phyloP scores from a whole-genome alignment of 2,888 invertebrate genomes.

The Drosophila kanekoi region DNA sequence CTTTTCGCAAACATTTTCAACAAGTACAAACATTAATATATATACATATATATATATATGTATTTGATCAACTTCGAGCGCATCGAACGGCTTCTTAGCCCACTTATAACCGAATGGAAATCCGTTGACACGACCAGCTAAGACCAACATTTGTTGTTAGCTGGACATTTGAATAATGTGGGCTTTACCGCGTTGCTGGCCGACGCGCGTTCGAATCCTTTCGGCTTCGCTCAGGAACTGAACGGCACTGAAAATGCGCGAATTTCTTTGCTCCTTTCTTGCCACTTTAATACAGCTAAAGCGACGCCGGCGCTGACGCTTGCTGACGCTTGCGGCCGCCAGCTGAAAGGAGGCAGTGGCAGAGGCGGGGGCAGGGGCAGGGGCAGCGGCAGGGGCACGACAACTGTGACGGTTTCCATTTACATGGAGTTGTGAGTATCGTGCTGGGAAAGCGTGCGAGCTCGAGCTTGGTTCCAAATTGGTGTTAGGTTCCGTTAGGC shows the following conservation, averaged over 20 bases:
- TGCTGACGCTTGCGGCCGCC: slow-evolving; percentile 38
- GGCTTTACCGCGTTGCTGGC: slow-evolving; percentile 64
- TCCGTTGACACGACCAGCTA: slow-evolving; percentile 5
- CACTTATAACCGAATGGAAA: not conserved
- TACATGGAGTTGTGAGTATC: slow-evolving; percentile 63
- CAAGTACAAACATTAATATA: no score
- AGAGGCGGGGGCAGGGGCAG: not conserved
- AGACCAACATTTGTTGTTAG: not conserved
- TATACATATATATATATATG: no score
- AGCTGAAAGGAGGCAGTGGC: slow-evolving; percentile 18
- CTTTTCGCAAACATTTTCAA: no score
- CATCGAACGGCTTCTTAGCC: slow-evolving; percentile 6
- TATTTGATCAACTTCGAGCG: not conserved
- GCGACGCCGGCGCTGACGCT: slow-evolving; percentile 51
- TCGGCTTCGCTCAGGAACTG: slow-evolving; percentile 83
- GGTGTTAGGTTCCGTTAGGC: slow-evolving; percentile 69
- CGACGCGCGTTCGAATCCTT: slow-evolving; percentile 83
- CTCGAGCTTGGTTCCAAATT: slow-evolving; percentile 68
- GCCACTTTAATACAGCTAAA: slow-evolving; percentile 63
- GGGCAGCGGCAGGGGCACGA: slow-evolving; percentile 36
- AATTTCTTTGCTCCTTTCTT: slow-evolving; percentile 75
- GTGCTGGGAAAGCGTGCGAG: slow-evolving; percentile 65
- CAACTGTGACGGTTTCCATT: slow-evolving; percentile 78
- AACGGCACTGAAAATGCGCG: slow-evolving; percentile 79
- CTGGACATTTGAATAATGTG: slow-evolving; percentile 24